Evolutionary conservation across 2,888 invertebrate species (phyloP), one percentile per base, ranked within the genome.

Genomic region (Neuroscelio doddi): DNA sequence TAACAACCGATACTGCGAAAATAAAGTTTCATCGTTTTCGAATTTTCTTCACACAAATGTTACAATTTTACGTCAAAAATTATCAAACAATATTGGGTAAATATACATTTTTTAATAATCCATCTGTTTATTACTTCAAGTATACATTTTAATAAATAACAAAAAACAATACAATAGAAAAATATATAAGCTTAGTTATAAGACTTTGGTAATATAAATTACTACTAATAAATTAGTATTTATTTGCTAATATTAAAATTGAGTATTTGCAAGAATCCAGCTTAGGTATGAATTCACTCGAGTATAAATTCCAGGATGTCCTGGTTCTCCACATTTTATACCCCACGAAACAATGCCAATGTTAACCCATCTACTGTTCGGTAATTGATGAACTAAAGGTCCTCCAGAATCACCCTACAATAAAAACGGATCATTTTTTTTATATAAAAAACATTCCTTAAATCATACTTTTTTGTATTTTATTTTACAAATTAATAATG

Each of bases 261-360:
- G 77, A 0, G 87, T 85, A 61, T 89, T 89, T 15, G 85, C 84
- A 10, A 88, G 86, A 71, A 93, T 92, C 93, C 93, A 93, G 26
- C 88, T 87, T 17, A 93, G 84, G 81, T 90, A 93, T 69, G 88
- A 87, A 69, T 88, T 89, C 16, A 95, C 93, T 27, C 91, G 86
- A 0, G 93, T 91, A 80, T 95, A 95, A 24, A 95, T 86, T 1
- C 95, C 95, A 0, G 95, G 95, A 59, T 89, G 90, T 42, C 88
- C 89, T 15, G 89, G 87, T 68, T 91, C 90, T 0, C 93, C 95
- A 78, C 95, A 96, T 1, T 91, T 88, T 29, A 93, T 87, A 9
- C 95, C 95, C 93, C 94, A 95, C 0, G 94, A 94, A 0, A 95
- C 95, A 52, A 96, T 87, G 0, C 95, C 95, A 38, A 93, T 87